These are phyloP conservation scores for Crioceris asparagi DNA, from an alignment of 2,888 invertebrate genomes.

Conservation along the genomic window DNA sequence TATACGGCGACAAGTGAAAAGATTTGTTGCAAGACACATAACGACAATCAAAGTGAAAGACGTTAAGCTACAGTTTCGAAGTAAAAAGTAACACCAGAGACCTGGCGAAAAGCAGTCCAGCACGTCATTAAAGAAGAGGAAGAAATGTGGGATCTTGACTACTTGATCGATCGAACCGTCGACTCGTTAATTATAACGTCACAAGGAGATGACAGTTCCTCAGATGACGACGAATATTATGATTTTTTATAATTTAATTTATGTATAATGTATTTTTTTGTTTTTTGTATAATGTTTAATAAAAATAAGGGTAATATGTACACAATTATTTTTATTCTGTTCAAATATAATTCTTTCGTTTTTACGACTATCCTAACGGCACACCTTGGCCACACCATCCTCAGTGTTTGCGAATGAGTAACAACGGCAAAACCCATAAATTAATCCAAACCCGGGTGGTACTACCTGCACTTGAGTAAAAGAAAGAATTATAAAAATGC, in stretches of 20 bases:
- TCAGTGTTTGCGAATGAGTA: not conserved
- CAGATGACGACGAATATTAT: constrained; percentile 1
- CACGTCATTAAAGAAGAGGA: constrained; percentile 4
- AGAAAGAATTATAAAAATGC: not conserved
- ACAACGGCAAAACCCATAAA: too few species aligned
- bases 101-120: constrained; percentile 5
- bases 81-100: constrained; percentile 3
- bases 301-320: not conserved
- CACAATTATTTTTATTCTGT: not conserved
- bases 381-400: not conserved
- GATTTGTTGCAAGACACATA: constrained; percentile 20
- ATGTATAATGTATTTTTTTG: not conserved
- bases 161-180: not conserved
- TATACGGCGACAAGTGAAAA: constrained; percentile 13
- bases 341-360: not conserved
- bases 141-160: constrained; percentile 2
- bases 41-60: constrained; percentile 7
- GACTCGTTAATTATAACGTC: not conserved
- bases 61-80: constrained; percentile 4
- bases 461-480: not conserved
- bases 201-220: constrained; percentile 1
- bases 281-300: not conserved
- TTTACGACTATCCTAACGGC: not conserved
- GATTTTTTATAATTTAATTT: not conserved
- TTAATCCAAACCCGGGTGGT: not conserved